Percentiles rank a stretch among this genome's conserved stretches.
Evolutionary conservation across 2,888 invertebrate species (phyloP).

Genomic region (Dusona sp.): DNA sequence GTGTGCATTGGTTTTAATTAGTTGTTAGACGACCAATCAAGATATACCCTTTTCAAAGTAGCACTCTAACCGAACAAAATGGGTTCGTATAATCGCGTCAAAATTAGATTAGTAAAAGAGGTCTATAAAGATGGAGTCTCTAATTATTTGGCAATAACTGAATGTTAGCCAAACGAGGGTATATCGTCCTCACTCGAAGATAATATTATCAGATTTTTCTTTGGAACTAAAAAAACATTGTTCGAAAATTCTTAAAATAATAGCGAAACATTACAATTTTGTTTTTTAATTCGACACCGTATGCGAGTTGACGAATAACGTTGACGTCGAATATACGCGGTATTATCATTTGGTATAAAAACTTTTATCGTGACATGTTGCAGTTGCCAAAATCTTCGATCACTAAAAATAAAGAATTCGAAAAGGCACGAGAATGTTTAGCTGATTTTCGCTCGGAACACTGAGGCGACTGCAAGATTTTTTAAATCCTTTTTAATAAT

Average conservation of each 20-base stretch:
- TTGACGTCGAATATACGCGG: too few species aligned
- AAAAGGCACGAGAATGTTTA: background rate
- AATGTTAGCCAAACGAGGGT: constrained; percentile 44
- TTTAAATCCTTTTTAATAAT: too few species aligned
- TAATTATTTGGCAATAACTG: constrained; percentile 54
- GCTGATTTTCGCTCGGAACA: too few species aligned
- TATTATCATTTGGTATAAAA: too few species aligned
- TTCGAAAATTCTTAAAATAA: too few species aligned
- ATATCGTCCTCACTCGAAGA: background rate
- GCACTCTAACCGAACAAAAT: constrained; percentile 13
- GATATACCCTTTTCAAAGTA: background rate
- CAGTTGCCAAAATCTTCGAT: background rate
- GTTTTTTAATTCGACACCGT: background rate
- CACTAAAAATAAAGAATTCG: constrained; percentile 5
- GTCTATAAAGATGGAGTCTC: constrained; percentile 16
- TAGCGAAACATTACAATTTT: background rate
- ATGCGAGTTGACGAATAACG: too few species aligned
- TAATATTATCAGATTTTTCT: background rate
- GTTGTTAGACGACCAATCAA: constrained; percentile 62
- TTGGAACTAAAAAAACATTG: background rate
- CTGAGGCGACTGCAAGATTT: too few species aligned
- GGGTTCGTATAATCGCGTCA: constrained; percentile 8
- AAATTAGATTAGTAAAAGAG: constrained; percentile 53
- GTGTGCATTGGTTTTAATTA: constrained; percentile 75
- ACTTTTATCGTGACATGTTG: too few species aligned